A percentile compares a stretch with the other conserved stretches of the same genome.
Evolutionary conservation across 2,113 vertebrate genomes (phyloP).

Genomic region (Mobula hypostoma): DNA sequence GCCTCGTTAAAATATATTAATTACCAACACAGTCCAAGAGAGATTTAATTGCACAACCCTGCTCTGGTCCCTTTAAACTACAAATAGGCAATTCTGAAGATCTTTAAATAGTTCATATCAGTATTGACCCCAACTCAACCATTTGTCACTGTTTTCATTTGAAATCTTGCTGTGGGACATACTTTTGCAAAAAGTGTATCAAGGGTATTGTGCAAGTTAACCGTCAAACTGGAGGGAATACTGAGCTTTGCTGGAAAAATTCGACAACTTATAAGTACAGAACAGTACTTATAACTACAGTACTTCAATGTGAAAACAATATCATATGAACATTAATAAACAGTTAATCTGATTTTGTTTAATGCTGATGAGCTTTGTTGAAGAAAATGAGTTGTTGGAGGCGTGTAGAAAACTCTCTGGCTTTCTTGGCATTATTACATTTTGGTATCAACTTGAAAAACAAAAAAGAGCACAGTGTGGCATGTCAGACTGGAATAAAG

Average conservation of each 20-base stretch:
- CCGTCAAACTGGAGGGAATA: background rate
- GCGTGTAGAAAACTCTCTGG: background rate
- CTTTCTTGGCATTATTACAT: background rate
- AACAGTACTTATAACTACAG: too few species aligned
- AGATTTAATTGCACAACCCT: too few species aligned
- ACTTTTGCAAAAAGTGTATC: background rate
- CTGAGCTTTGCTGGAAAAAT: background rate
- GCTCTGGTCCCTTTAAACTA: background rate
- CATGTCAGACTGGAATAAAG: background rate
- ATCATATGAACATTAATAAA: background rate
- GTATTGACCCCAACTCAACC: too few species aligned
- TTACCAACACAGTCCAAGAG: too few species aligned
- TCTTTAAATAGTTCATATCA: too few species aligned
- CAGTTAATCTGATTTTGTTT: background rate
- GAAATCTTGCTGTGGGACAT: background rate
- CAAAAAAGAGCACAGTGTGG: too few species aligned
- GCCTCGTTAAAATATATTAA: too few species aligned
- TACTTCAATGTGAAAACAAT: background rate
- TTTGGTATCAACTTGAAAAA: background rate
- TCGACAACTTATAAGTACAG: too few species aligned
- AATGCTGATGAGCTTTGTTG: background rate
- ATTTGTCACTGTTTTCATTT: background rate
- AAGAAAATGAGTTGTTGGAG: background rate
- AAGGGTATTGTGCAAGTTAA: conserved; percentile 3
- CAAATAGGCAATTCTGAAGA: too few species aligned